Percentiles rank a stretch among this genome's conserved stretches.
Evolutionary conservation across 2,888 invertebrate genomes (phyloP).

Genomic region (Drosophila demipolita): DNA sequence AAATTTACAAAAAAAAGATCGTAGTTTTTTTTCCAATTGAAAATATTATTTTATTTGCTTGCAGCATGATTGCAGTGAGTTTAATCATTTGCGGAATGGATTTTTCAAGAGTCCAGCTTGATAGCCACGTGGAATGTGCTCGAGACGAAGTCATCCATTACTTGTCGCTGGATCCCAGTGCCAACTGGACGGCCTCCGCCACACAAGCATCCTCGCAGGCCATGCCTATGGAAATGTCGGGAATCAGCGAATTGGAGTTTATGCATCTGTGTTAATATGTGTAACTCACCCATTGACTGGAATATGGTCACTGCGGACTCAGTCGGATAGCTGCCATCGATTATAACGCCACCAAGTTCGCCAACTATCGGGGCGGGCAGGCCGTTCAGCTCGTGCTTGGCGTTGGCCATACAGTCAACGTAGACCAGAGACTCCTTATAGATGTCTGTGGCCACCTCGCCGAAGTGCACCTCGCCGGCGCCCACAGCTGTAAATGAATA

Average conservation of each 20-base stretch:
- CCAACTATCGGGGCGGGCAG: conserved; percentile 86
- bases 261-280: neutral
- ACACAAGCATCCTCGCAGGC: conserved; percentile 88
- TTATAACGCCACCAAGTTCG: conserved; percentile 87
- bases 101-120: neutral
- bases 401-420: conserved; percentile 86
- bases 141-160: neutral
- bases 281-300: conserved; percentile 87
- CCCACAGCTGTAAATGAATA: conserved; percentile 86
- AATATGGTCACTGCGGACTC: conserved; percentile 86
- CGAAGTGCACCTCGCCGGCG: conserved; percentile 85
- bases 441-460: conserved; percentile 86
- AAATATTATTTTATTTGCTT: conserved; percentile 4
- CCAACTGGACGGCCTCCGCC: conserved; percentile 86
- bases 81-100: neutral
- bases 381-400: conserved; percentile 86
- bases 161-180: conserved; percentile 18
- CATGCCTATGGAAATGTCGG: conserved; percentile 85
- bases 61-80: neutral
- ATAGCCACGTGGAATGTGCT: neutral
- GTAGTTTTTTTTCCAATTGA: conserved; percentile 4
- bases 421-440: conserved; percentile 86
- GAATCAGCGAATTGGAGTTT: neutral
- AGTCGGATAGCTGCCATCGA: conserved; percentile 70
- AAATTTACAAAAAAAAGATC: conserved; percentile 45